Conservation (phyloP, 2,797 vertebrate genomes). For the Eospalax fontanierii region DNA sequence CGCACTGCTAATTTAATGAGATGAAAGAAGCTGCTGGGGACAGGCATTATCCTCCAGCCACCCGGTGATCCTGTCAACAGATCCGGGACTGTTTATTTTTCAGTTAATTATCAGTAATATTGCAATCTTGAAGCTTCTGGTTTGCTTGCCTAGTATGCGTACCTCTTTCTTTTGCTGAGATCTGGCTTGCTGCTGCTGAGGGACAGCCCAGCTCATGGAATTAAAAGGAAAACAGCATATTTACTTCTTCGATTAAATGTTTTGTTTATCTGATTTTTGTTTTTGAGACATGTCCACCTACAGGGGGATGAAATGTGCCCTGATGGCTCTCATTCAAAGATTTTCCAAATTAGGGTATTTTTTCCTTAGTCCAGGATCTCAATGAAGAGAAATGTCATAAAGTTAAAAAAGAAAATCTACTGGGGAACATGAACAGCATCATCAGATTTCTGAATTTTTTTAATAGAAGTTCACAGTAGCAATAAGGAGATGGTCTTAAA, state of each 20-base stretch:
- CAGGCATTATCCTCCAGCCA: not conserved
- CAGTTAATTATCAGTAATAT: not conserved
- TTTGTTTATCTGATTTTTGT: not conserved
- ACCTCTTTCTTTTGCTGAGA: not conserved
- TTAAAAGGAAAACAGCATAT: not conserved
- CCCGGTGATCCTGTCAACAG: not conserved
- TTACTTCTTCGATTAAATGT: not conserved
- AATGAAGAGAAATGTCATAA: constrained; percentile 11
- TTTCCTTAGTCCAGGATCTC: not conserved
- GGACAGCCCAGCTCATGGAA: not conserved
- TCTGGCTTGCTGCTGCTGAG: not conserved
- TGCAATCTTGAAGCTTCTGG: not conserved
- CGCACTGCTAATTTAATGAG: constrained; percentile 21
- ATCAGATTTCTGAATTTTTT: constrained; percentile 34
- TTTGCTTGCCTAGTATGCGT: not conserved
- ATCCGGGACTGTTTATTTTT: not conserved
- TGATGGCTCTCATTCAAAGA: not conserved
- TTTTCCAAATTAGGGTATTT: not conserved
- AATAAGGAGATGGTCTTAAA: constrained; percentile 3
- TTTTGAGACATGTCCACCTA: not conserved
- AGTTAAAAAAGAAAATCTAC: not conserved
- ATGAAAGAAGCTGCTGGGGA: not conserved
- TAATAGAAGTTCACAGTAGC: not conserved
- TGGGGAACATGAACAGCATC: not conserved
- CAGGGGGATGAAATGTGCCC: not conserved